Conservation (phyloP, 2,888 invertebrate genomes). For the Parasteatoda lunata region DNA sequence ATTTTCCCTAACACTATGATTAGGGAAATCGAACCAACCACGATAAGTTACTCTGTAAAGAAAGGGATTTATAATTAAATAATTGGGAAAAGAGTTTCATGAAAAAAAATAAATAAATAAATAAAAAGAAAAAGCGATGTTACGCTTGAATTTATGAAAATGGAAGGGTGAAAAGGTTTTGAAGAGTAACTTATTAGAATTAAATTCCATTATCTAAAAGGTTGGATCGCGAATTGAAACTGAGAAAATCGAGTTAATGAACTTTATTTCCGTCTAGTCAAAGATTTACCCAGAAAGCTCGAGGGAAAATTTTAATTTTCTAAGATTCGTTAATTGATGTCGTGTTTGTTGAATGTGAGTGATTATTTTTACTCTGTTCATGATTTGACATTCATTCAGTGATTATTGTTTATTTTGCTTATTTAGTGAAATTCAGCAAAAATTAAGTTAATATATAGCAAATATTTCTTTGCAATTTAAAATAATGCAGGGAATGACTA, state of each 20-base stretch:
- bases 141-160: neutral
- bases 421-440: too few relatives aligned
- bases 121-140: neutral
- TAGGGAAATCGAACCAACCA: neutral
- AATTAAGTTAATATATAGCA: too few relatives aligned
- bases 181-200: slow-evolving; percentile 41
- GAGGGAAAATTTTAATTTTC: slow-evolving; percentile 21
- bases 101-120: neutral
- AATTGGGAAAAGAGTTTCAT: slow-evolving; percentile 8
- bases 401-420: too few relatives aligned
- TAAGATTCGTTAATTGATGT: slow-evolving; percentile 11
- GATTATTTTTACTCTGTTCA: neutral
- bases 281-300: slow-evolving; percentile 5
- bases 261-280: slow-evolving; percentile 6
- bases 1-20: too few relatives aligned
- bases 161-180: slow-evolving; percentile 1
- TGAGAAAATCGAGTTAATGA: slow-evolving; percentile 4
- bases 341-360: neutral
- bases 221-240: slow-evolving; percentile 25
- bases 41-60: neutral
- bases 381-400: too few relatives aligned
- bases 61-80: slow-evolving; percentile 48
- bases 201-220: slow-evolving; percentile 43
- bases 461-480: too few relatives aligned
- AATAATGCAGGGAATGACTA: too few relatives aligned